Percentiles rank a stretch among this genome's conserved stretches.
Evolutionary conservation across 2,797 vertebrate species (phyloP).

Genomic region (Acestrorhynchus altus): DNA sequence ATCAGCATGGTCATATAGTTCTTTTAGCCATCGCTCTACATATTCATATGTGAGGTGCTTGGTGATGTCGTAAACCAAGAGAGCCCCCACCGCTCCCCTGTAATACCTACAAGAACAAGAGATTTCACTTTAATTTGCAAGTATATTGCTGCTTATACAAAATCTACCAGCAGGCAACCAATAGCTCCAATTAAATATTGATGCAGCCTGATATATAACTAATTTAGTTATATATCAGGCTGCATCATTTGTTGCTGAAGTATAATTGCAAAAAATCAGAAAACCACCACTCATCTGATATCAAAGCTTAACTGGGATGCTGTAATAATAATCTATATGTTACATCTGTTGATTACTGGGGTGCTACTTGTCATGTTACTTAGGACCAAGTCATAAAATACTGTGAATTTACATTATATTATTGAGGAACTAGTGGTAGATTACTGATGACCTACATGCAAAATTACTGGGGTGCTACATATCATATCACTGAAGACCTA

Average conservation of each 20-base stretch:
- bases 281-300: too few relatives aligned
- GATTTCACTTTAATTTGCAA: background rate
- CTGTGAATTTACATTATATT: background rate
- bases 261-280: too few relatives aligned
- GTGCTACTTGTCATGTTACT: background rate
- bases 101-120: conserved; percentile 73
- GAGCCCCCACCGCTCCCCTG: conserved; percentile 79
- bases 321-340: too few relatives aligned
- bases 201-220: too few relatives aligned
- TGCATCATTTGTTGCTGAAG: too few relatives aligned
- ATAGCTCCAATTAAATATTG: too few relatives aligned
- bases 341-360: background rate
- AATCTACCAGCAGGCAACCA: too few relatives aligned
- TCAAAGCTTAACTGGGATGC: too few relatives aligned
- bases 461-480: background rate
- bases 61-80: conserved; percentile 80
- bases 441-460: background rate
- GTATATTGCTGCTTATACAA: too few relatives aligned
- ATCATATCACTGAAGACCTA: too few relatives aligned
- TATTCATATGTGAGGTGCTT: conserved; percentile 81
- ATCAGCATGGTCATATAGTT: conserved; percentile 80
- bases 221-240: too few relatives aligned
- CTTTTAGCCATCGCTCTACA: conserved; percentile 80
- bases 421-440: background rate
- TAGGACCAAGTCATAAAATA: background rate